Evolutionary conservation across 2,113 vertebrate species (phyloP).

Genomic region (Chrysemys picta): DNA sequence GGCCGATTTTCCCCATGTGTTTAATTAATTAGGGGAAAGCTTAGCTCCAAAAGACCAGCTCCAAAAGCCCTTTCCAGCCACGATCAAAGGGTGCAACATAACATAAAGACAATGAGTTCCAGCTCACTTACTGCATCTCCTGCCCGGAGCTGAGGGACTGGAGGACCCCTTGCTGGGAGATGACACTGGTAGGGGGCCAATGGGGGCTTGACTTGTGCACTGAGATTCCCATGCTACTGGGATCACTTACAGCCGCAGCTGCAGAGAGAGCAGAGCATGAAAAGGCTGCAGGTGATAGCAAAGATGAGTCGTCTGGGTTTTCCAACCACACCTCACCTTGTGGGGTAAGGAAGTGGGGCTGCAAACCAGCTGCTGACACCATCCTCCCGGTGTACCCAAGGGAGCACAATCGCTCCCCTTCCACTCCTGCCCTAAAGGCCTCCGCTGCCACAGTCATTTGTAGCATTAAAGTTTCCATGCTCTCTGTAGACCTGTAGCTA

Average conservation of each 20-base stretch:
- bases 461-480: not conserved
- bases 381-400: not conserved
- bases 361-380: not conserved
- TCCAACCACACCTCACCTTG: fast-evolving
- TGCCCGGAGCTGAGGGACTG: not conserved
- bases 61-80: not conserved
- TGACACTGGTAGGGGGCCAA: not conserved
- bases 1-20: not conserved
- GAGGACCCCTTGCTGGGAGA: not conserved
- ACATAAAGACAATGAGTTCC: not conserved
- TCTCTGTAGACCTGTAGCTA: not conserved
- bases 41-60: not conserved
- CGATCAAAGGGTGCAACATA: conserved; percentile 11
- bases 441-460: not conserved
- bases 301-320: not conserved
- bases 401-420: fast-evolving
- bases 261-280: not conserved
- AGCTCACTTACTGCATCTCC: not conserved
- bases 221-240: not conserved
- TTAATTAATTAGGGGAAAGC: not conserved
- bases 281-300: not conserved
- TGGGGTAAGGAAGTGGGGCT: not conserved
- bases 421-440: not conserved
- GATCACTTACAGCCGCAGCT: not conserved
- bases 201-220: not conserved